Evolutionary conservation across 2,888 invertebrate genomes (phyloP).

Genomic region (Hemaris fuciformis): DNA sequence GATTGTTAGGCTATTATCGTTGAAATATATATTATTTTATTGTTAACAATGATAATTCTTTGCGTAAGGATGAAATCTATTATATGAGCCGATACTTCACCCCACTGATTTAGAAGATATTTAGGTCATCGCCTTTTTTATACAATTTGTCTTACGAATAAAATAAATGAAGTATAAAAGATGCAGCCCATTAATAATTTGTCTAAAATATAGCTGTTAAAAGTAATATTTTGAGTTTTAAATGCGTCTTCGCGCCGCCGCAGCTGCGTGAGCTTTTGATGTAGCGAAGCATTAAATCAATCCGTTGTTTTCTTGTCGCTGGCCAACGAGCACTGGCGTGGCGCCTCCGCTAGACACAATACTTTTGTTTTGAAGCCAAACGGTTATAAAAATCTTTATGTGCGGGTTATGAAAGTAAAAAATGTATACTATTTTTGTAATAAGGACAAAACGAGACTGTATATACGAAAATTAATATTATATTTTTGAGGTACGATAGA

Average conservation of each 20-base stretch:
- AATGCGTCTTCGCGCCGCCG: conserved; percentile 16
- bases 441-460: background rate
- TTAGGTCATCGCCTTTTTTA: background rate
- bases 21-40: background rate
- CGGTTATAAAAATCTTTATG: conserved; percentile 4
- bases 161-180: background rate
- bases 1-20: background rate
- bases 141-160: background rate
- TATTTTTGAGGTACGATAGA: background rate
- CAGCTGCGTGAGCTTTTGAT: conserved; percentile 23
- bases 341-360: conserved; percentile 6
- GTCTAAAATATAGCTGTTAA: background rate
- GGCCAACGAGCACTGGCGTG: conserved; percentile 18
- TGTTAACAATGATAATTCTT: background rate
- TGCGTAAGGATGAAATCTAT: background rate
- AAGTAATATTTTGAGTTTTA: conserved; percentile 2
- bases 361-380: conserved; percentile 17
- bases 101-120: background rate
- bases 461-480: background rate
- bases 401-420: background rate
- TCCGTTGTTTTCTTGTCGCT: conserved; percentile 26
- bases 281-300: conserved; percentile 27
- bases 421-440: background rate
- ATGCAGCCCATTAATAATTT: background rate
- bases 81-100: background rate